Conservation (phyloP, 1,140 invertebrate genomes). For the Drosophila lowei region DNA sequence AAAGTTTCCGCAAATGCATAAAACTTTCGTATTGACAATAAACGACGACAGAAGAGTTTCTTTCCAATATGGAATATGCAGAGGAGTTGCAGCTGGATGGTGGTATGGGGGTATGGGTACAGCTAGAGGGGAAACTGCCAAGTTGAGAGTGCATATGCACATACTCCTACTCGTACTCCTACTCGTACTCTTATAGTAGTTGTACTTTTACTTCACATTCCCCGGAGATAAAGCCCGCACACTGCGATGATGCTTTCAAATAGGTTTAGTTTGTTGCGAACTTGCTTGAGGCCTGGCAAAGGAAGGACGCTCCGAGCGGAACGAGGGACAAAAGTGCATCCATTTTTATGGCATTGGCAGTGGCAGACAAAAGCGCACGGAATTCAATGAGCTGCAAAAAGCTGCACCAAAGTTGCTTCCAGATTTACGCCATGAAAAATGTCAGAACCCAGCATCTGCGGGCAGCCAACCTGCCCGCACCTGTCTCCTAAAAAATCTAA, state of each 20-base stretch:
- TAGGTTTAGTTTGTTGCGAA: constrained; percentile 66
- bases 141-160: constrained; percentile 25
- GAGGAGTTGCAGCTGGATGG: background rate
- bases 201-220: constrained; percentile 18
- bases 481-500: constrained; percentile 7
- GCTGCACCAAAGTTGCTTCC: constrained; percentile 71
- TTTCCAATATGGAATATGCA: constrained; percentile 47
- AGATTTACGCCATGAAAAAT: constrained; percentile 79
- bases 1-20: constrained; percentile 64
- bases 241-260: constrained; percentile 31
- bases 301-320: background rate
- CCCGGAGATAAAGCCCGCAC: constrained; percentile 63
- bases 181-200: constrained; percentile 12
- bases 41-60: constrained; percentile 49
- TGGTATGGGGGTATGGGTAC: no score
- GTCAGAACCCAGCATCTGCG: constrained; percentile 60
- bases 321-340: constrained; percentile 15
- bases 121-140: constrained; percentile 4
- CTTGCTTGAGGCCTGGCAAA: constrained; percentile 22
- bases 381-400: constrained; percentile 80
- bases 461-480: constrained; percentile 44
- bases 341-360: constrained; percentile 62
- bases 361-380: constrained; percentile 70
- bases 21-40: constrained; percentile 79
- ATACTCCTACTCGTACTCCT: constrained; percentile 2